phyloP scores from a whole-genome alignment of 2,888 invertebrate genomes.

The Andrena minutula region DNA sequence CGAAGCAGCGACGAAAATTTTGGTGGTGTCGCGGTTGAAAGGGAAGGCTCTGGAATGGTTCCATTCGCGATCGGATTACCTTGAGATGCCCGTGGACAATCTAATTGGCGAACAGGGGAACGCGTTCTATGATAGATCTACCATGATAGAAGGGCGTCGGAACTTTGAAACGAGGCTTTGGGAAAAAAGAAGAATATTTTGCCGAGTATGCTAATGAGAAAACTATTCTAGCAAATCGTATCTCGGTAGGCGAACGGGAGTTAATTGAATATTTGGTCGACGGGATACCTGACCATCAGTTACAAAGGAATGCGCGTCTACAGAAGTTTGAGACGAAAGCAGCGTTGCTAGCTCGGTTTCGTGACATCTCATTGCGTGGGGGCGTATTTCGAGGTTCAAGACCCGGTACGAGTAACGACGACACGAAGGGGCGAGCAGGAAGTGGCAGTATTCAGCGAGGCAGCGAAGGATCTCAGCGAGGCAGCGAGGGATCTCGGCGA shows the following conservation, averaged over 20 bases:
- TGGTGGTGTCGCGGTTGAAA: neutral
- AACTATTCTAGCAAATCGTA: constrained; percentile 19
- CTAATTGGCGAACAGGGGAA: neutral
- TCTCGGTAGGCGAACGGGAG: neutral
- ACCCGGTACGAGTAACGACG: too few species aligned
- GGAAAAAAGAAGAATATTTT: constrained; percentile 11
- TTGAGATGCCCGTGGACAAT: neutral
- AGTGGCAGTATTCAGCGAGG: too few species aligned
- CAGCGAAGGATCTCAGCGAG: too few species aligned
- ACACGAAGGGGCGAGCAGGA: too few species aligned
- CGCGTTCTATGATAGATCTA: neutral
- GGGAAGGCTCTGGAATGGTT: constrained; percentile 8
- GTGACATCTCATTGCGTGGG: too few species aligned
- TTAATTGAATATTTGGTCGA: constrained; percentile 5
- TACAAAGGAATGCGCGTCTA: too few species aligned
- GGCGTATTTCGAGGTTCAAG: too few species aligned
- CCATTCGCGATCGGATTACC: constrained; percentile 12
- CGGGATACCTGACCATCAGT: constrained; percentile 7
- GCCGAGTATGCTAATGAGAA: constrained; percentile 7
- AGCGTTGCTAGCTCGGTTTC: too few species aligned
- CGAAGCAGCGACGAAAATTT: neutral
- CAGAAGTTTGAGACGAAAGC: too few species aligned
- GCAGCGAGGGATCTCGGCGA: too few species aligned
- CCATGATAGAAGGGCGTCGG: neutral
- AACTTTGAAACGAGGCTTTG: neutral